Evolutionary conservation across 2,113 vertebrate genomes (phyloP), one percentile per base, ranked within the genome.

Genomic region (Ptilonorhynchus violaceus): DNA sequence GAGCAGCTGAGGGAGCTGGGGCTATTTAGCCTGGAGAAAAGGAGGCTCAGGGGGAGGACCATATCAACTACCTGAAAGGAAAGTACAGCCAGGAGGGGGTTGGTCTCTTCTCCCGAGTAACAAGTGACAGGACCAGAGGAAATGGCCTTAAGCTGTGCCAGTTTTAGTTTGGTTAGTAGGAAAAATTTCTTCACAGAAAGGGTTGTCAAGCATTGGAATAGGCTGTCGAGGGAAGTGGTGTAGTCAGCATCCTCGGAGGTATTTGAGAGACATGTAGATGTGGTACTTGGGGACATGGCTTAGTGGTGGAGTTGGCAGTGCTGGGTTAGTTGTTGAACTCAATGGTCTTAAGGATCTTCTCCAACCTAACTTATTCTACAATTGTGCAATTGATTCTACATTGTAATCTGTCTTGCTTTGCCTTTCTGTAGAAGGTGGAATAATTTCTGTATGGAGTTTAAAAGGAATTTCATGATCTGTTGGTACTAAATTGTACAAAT

Each of bases 341-440:
- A n/a, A 13, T 70, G 60, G 28, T 78, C 21, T 72, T 20, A 31
- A 44, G 18, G 5, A 13, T 78, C 28, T 62, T 73, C 41, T 62
- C 13, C 42, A 83, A 56, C 19, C 27, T 33, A 31, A 60, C n/a
- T 19, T 17, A 58, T 35, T 58, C 49, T 52, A 9, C 28, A n/a
- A 5, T 15, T 52, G 8, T 59, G 60, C 1, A 0, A 50, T 25
- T 17, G 28, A 44, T 44, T 77, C 35, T 62, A 1, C 35, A 5
- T 76, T 80, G 35, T 50, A 18, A 76, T 22, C 30, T 35, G 10
- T 56, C 44, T 83, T 23, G 25, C 15, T 77, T 87, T 79, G 23
- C 13, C 15, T 76, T 88, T 79, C 75, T 83, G 11, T 49, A 52
- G n/a, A 60, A 73, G 13, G 5, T 69, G n/a, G 60, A 72, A 25